phyloP scores from a whole-genome alignment of 2,797 vertebrate genomes.

The Mycteria americana region DNA sequence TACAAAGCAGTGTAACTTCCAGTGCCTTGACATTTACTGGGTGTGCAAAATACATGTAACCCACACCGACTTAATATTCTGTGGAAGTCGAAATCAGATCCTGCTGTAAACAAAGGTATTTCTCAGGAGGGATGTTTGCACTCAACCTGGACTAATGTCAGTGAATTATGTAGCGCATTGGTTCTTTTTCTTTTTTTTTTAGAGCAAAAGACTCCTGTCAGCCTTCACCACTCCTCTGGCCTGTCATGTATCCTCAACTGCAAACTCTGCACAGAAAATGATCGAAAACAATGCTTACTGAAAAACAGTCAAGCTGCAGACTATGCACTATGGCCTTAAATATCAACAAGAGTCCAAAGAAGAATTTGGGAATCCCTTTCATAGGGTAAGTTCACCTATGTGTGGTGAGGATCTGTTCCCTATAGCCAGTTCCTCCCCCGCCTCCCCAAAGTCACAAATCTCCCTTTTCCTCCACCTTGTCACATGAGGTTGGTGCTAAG shows the following conservation, averaged over 20 bases:
- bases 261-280: neutral
- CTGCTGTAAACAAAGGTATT: neutral
- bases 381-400: neutral
- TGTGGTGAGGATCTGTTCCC: neutral
- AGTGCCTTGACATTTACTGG: neutral
- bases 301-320: neutral
- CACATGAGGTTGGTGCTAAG: neutral
- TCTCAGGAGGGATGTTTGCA: neutral
- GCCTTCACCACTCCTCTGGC: neutral
- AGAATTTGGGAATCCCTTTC: neutral
- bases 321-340: neutral
- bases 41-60: neutral
- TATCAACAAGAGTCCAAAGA: neutral
- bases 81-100: neutral
- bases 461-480: neutral
- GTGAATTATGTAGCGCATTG: neutral
- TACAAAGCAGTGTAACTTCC: neutral
- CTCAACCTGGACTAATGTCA: neutral
- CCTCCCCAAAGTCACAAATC: neutral
- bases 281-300: neutral
- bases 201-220: neutral
- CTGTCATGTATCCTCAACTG: neutral
- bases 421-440: rapidly evolving
- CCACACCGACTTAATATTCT: neutral
- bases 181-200: neutral